Evolutionary conservation across 2,797 vertebrate genomes (phyloP).

Genomic region (Gallinago nigripennis): DNA sequence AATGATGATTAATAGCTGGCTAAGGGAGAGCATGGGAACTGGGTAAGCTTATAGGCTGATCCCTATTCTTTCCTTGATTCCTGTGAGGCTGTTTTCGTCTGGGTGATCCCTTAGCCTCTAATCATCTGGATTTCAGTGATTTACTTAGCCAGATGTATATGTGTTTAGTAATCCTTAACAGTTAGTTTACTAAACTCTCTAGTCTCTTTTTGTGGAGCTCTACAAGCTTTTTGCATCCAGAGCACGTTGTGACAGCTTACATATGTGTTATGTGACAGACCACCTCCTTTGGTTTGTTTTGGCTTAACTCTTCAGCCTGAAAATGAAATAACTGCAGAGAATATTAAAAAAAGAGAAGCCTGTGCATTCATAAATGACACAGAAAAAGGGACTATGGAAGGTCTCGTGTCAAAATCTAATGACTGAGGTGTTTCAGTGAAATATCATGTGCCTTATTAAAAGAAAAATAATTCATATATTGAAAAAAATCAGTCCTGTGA

Average conservation of each 20-base stretch:
- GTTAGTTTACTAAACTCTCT: not conserved
- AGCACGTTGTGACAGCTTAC: not conserved
- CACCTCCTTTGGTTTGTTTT: slow-evolving; percentile 10
- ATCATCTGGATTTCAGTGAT: not conserved
- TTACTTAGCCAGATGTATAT: not conserved
- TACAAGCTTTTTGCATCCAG: not conserved
- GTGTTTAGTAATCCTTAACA: not conserved
- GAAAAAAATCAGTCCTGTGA: not conserved
- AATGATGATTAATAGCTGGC: not conserved
- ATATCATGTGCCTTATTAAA: not conserved
- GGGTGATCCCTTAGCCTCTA: not conserved
- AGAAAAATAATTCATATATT: not conserved
- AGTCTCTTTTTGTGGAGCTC: not conserved
- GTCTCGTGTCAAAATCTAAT: not conserved
- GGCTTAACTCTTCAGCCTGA: not conserved
- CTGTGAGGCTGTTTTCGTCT: not conserved
- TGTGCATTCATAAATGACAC: not conserved
- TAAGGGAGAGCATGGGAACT: not conserved
- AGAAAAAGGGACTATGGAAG: not conserved
- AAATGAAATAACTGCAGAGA: not conserved
- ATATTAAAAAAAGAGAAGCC: not conserved
- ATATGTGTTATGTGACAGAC: not conserved
- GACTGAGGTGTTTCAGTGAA: not conserved
- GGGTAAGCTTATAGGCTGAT: not conserved
- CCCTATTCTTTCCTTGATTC: not conserved